These are phyloP conservation scores for Forficula auricularia DNA, from an alignment of 1,140 invertebrate genomes.

Conservation along the genomic window DNA sequence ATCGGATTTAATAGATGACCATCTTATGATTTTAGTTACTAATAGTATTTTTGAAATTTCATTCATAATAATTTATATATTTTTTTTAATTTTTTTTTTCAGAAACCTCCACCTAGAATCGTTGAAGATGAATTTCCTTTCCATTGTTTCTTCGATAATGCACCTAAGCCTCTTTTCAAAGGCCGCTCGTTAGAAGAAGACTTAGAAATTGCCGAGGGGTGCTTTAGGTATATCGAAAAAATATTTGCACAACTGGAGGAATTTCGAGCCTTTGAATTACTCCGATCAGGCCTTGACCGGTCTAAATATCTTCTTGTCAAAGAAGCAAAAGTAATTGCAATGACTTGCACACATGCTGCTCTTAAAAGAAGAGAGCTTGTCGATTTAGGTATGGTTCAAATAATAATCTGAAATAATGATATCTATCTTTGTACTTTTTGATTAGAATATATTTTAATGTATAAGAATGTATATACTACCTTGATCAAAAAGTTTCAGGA, in stretches of 20 bases:
- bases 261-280: slow-evolving; percentile 91
- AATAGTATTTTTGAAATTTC: too few relatives aligned
- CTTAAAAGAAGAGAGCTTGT: slow-evolving; percentile 91
- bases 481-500: too few relatives aligned
- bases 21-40: too few relatives aligned
- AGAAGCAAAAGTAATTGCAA: slow-evolving; percentile 98
- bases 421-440: too few relatives aligned
- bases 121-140: slow-evolving; percentile 76
- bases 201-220: slow-evolving; percentile 78
- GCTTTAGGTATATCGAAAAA: slow-evolving; percentile 85
- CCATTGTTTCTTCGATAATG: slow-evolving; percentile 74
- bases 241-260: slow-evolving; percentile 97
- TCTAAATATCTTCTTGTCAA: slow-evolving; percentile 94
- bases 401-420: too few relatives aligned
- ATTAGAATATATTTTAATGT: too few relatives aligned
- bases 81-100: slow-evolving; percentile 10
- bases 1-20: too few relatives aligned
- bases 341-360: slow-evolving; percentile 99
- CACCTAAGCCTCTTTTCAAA: slow-evolving; percentile 83
- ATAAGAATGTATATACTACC: too few relatives aligned
- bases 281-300: slow-evolving; percentile 84
- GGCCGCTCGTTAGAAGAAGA: slow-evolving; percentile 65
- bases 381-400: slow-evolving; percentile 50
- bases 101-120: slow-evolving; percentile 24
- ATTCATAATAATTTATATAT: too few relatives aligned